phyloP scores from a whole-genome alignment of 1,140 invertebrate species.

The Oryctes rhinoceros region DNA sequence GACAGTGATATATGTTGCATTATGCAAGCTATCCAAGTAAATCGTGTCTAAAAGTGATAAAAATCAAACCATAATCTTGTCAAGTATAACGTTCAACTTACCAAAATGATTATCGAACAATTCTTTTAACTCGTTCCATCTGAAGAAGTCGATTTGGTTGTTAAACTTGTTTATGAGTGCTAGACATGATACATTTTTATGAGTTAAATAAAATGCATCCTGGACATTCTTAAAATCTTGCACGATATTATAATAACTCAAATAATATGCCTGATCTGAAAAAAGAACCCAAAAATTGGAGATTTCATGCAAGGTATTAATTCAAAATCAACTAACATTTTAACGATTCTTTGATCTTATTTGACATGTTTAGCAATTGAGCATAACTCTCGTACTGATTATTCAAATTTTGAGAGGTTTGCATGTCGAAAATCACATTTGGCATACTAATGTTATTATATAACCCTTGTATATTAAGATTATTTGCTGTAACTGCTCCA shows the following conservation, averaged over 20 bases:
- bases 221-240: conserved; percentile 41
- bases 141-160: neutral
- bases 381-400: conserved; percentile 51
- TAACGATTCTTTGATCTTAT: conserved; percentile 48
- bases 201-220: conserved; percentile 42
- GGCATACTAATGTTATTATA: conserved; percentile 52
- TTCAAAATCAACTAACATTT: conserved; percentile 47
- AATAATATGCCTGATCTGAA: conserved; percentile 53
- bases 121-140: neutral
- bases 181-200: neutral
- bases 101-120: neutral
- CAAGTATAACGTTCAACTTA: neutral
- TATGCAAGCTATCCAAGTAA: neutral
- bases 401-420: conserved; percentile 47
- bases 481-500: conserved; percentile 49
- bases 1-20: neutral
- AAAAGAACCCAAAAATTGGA: conserved; percentile 21
- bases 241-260: conserved; percentile 52
- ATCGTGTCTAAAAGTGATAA: neutral
- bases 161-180: neutral
- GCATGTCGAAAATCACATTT: conserved; percentile 51
- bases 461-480: conserved; percentile 51
- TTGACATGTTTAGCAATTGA: conserved; percentile 49
- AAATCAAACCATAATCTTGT: neutral
- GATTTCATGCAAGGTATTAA: conserved; percentile 32